A percentile compares a stretch with the other conserved stretches of the same genome.
These are phyloP conservation scores for Morus bassanus DNA, from an alignment of 2,797 vertebrate genomes.

Conservation along the genomic window DNA sequence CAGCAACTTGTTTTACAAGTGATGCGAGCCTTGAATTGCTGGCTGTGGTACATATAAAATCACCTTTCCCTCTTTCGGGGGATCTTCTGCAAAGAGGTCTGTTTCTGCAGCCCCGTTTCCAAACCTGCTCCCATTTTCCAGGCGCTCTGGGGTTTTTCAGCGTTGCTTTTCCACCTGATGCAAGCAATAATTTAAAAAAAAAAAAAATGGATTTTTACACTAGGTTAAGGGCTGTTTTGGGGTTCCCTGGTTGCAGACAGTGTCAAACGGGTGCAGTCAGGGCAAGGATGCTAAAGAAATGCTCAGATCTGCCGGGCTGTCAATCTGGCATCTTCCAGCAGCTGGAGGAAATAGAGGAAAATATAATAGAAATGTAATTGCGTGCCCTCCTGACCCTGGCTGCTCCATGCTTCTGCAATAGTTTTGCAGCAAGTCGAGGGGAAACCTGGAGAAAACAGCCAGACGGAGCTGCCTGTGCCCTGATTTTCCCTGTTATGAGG, in stretches of 20 bases:
- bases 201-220: background rate
- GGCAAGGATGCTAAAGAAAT: background rate
- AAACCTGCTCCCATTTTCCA: background rate
- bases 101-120: background rate
- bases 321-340: background rate
- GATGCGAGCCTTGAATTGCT: rapidly evolving
- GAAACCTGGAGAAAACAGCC: background rate
- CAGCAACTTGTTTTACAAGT: background rate
- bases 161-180: background rate
- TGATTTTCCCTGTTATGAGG: rapidly evolving
- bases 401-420: background rate
- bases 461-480: rapidly evolving
- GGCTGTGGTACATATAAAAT: background rate
- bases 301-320: rapidly evolving
- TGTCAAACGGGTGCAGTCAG: rapidly evolving
- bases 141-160: rapidly evolving
- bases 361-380: background rate
- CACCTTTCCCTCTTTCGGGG: background rate
- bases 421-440: background rate
- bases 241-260: background rate
- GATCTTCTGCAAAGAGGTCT: background rate
- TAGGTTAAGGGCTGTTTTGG: background rate
- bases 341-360: background rate
- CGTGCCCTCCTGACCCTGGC: background rate
- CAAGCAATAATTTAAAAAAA: background rate